A percentile compares a stretch with the other conserved stretches of the same genome.
Evolutionary conservation across 2,888 invertebrate genomes (phyloP).

Genomic region (Leistus spinibarbis): DNA sequence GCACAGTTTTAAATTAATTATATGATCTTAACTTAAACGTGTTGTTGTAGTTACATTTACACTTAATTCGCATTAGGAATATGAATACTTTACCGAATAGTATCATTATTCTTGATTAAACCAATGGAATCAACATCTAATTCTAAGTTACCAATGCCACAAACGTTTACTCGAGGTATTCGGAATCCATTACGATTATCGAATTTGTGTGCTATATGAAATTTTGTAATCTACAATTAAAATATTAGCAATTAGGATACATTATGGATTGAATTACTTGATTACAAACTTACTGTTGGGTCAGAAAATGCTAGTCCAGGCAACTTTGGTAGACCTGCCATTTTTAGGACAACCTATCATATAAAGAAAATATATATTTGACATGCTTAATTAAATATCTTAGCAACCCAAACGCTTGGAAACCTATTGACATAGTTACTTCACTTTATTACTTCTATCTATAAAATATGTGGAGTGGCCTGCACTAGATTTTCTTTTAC

Average conservation of each 20-base stretch:
- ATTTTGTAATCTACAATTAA: conserved; percentile 58
- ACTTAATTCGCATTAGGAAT: neutral
- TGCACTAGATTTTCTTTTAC: no score
- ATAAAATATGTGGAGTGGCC: no score
- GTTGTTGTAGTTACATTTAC: no score
- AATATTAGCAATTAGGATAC: conserved; percentile 37
- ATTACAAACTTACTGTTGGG: conserved; percentile 60
- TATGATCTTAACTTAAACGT: no score
- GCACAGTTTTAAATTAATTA: no score
- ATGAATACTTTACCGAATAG: conserved; percentile 57
- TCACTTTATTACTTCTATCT: no score
- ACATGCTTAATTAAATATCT: neutral
- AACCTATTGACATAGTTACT: no score
- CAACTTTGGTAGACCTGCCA: conserved; percentile 69
- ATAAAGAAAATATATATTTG: no score
- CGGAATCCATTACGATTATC: conserved; percentile 71
- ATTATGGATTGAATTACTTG: no score
- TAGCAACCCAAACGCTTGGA: neutral
- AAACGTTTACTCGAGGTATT: conserved; percentile 61
- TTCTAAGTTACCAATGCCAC: conserved; percentile 66
- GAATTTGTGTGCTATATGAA: conserved; percentile 68
- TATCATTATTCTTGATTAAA: conserved; percentile 61
- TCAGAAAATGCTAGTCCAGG: conserved; percentile 72
- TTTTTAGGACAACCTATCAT: no score
- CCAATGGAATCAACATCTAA: conserved; percentile 67